A percentile compares a stretch with the other conserved stretches of the same genome.
Conservation (phyloP, 2,113 vertebrate species). For the Spermophilus dauricus region DNA sequence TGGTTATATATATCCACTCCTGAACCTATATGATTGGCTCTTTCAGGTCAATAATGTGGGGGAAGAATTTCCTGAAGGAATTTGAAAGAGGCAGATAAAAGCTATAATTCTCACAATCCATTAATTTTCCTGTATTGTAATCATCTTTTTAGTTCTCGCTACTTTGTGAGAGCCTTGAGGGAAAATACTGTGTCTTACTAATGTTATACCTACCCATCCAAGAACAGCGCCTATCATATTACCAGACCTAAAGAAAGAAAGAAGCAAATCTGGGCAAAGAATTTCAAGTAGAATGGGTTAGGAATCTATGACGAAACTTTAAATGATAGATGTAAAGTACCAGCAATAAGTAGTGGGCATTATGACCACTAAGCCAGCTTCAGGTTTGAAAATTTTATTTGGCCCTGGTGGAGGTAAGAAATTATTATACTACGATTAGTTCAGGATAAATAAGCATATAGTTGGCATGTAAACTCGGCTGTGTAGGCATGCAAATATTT, state of each 20-base stretch:
- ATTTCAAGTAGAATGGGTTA: slow-evolving; percentile 26
- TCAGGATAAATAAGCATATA: slow-evolving; percentile 13
- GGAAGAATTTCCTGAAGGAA: background rate
- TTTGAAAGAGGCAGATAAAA: background rate
- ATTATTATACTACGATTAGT: background rate
- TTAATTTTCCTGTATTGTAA: background rate
- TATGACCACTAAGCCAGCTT: background rate
- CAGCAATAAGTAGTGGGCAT: background rate
- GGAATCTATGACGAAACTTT: background rate
- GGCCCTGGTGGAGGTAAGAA: background rate
- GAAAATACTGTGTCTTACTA: slow-evolving; percentile 36
- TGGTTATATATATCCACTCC: background rate
- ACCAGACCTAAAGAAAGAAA: slow-evolving; percentile 34
- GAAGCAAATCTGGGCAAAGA: slow-evolving; percentile 33
- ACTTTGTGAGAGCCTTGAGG: slow-evolving; percentile 26
- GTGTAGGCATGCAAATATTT: background rate
- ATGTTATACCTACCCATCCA: slow-evolving; percentile 16
- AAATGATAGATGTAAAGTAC: background rate
- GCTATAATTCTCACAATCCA: background rate
- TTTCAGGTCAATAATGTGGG: background rate
- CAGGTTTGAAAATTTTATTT: background rate
- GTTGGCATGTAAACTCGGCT: background rate
- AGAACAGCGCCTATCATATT: background rate
- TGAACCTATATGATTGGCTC: background rate
- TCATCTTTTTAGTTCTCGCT: background rate